Evolutionary conservation across 2,113 vertebrate species (phyloP), one percentile per base, ranked within the genome.

Genomic region (Pogonocichla stellata): DNA sequence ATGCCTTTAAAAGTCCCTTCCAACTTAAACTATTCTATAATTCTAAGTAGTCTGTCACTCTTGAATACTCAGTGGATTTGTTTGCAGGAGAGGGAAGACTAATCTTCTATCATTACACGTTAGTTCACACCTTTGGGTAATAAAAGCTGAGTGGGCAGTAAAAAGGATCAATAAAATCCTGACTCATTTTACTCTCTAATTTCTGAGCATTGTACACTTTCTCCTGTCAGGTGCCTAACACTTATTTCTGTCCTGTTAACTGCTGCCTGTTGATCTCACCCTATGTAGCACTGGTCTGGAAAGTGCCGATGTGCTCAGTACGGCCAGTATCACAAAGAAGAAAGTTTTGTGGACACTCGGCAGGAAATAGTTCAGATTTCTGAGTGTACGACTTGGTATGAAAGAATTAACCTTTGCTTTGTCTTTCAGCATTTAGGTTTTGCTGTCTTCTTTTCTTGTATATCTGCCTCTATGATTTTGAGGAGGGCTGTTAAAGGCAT

Each of bases 321-420:
- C 26, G 42, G 48, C 48, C 57, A 34, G 70, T 26, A 78, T 71
- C 51, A 80, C 56, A 92, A 84, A 74, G 31, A 62, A 67, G 8
- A 40, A 86, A 91, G 47, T 78, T 86, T 50, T 88, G 28, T 24
- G 22, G 51, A 45, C 58, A 25, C 62, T 77, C 71, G 71, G 7
- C 0, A 2, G n/a, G 47, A 86, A 83, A 91, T 70, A 77, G 58
- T 88, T 95, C 67, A 64, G 51, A 88, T 94, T 93, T 74, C 79
- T 71, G 50, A 89, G 11, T 19, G 24, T n/a, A 83, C 62, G 28
- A 22, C 50, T 77, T 78, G 38, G 29, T 2, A 3, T 34, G 62
- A 90, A 94, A 85, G 14, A 88, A 97, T 73, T 92, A 71, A 89
- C 53, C 61, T 92, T 89, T 75, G 19, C 50, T 94, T 93, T 95